Evolutionary conservation across 1,140 invertebrate species (phyloP).

Genomic region (Planococcus citri): DNA sequence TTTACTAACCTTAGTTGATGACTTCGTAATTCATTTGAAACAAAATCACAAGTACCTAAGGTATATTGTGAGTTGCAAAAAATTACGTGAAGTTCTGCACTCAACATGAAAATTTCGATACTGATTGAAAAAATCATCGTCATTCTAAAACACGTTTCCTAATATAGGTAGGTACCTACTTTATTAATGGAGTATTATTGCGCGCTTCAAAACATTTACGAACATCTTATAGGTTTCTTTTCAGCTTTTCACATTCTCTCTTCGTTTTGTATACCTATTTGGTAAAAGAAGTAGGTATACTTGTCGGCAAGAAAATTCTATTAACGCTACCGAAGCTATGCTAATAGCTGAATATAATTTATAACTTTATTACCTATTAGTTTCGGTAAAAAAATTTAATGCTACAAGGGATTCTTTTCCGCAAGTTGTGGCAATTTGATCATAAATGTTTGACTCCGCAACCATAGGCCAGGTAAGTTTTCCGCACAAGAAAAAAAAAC

Average conservation of each 20-base stretch:
- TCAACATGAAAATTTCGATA: too few relatives aligned
- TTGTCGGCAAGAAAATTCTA: constrained; percentile 1
- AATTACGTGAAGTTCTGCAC: too few relatives aligned
- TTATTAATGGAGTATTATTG: background rate
- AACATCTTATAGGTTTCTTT: constrained; percentile 4
- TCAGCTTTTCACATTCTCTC: background rate
- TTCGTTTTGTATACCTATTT: background rate
- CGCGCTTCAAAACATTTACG: background rate
- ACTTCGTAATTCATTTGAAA: too few relatives aligned
- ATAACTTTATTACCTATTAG: background rate
- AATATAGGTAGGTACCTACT: too few relatives aligned
- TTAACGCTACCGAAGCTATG: background rate
- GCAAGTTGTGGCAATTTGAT: background rate
- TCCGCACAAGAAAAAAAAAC: too few relatives aligned
- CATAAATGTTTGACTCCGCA: too few relatives aligned
- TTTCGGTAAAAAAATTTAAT: background rate
- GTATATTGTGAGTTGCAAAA: too few relatives aligned
- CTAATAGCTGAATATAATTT: background rate
- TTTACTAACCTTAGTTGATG: too few relatives aligned
- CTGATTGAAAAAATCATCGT: too few relatives aligned
- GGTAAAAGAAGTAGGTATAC: background rate
- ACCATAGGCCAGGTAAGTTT: too few relatives aligned
- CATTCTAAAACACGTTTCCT: too few relatives aligned
- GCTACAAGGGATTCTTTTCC: background rate
- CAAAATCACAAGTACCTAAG: too few relatives aligned